Conservation (phyloP, 2,113 vertebrate genomes). For the Delphinus delphis region DNA sequence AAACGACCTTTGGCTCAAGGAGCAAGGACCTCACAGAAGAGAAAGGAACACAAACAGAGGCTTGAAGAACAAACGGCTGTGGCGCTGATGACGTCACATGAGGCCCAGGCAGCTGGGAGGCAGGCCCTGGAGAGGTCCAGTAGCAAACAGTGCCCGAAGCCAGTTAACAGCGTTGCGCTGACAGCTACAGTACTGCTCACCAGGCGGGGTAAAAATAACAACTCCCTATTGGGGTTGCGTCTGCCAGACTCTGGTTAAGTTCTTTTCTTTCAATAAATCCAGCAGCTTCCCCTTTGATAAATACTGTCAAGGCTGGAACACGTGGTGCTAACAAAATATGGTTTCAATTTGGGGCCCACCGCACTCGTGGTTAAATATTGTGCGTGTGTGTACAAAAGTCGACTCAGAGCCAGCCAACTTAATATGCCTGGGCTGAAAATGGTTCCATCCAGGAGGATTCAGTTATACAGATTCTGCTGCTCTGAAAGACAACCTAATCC, state of each 20-base stretch:
- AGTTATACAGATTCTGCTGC: constrained; percentile 69
- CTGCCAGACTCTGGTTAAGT: constrained; percentile 54
- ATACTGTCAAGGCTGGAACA: constrained; percentile 64
- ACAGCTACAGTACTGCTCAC: neutral
- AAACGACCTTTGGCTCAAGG: neutral
- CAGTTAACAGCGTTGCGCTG: neutral
- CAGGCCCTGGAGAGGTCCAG: accelerated
- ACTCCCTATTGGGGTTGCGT: neutral
- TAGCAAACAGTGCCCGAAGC: neutral
- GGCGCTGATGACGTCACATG: neutral
- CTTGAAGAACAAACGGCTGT: neutral
- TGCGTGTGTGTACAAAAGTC: constrained; percentile 25
- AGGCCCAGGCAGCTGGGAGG: neutral
- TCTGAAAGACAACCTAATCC: constrained; percentile 79
- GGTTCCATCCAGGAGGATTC: constrained; percentile 70
- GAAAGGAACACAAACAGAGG: neutral
- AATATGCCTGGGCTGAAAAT: constrained; percentile 53
- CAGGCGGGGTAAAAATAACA: neutral
- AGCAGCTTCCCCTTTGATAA: constrained; percentile 68
- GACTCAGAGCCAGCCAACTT: constrained; percentile 42
- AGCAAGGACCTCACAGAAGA: neutral
- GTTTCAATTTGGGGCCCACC: constrained; percentile 71
- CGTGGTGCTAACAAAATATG: constrained; percentile 74
- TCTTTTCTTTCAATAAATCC: constrained; percentile 69
- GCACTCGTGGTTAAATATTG: constrained; percentile 41